These are phyloP conservation scores for Montifringilla adamsi DNA, from an alignment of 2,113 vertebrate genomes.

Conservation along the genomic window DNA sequence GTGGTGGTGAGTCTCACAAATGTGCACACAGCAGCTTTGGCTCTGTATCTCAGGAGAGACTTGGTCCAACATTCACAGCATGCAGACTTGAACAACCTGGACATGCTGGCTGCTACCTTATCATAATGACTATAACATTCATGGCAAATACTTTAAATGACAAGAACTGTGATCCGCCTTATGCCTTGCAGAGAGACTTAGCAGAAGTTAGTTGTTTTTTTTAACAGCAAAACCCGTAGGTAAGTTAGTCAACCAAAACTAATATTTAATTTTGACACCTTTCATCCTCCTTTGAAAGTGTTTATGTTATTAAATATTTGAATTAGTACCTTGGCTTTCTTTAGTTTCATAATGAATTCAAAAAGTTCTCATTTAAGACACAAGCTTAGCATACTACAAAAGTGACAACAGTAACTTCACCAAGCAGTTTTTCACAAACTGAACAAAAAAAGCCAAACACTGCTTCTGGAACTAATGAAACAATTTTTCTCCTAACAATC, in stretches of 20 bases:
- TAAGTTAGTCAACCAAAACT: not conserved
- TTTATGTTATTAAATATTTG: not conserved
- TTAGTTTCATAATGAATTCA: not conserved
- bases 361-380: not conserved
- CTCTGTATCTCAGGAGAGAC: not conserved
- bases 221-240: not conserved
- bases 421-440: not conserved
- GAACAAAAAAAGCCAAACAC: not conserved
- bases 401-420: not conserved
- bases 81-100: not conserved
- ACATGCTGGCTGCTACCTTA: not conserved
- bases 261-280: not conserved
- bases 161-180: not conserved
- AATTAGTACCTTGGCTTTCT: not conserved
- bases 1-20: not conserved
- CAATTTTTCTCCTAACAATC: not conserved
- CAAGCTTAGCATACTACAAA: not conserved
- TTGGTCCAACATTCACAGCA: not conserved
- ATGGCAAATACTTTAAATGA: not conserved
- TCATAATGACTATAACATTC: not conserved
- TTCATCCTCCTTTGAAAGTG: not conserved
- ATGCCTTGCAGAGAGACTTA: not conserved
- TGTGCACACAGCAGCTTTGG: rapidly evolving
- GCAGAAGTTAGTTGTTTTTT: not conserved
- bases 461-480: not conserved